Evolutionary conservation across 2,113 vertebrate genomes (phyloP).

Genomic region (Delphinus delphis): DNA sequence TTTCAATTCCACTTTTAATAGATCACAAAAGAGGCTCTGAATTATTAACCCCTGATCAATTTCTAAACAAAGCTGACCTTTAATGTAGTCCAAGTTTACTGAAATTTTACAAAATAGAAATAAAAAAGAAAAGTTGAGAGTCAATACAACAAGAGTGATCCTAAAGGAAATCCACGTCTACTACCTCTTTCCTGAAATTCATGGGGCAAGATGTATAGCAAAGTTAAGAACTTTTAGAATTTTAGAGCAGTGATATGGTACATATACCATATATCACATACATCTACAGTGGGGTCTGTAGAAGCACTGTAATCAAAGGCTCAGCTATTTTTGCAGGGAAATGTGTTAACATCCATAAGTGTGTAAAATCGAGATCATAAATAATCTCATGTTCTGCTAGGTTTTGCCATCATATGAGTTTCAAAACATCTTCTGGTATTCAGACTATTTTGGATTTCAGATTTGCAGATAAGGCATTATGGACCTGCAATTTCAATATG

Average conservation of each 20-base stretch:
- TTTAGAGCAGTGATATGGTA: not conserved
- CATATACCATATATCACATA: not conserved
- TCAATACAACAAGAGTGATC: not conserved
- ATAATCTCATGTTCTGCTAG: not conserved
- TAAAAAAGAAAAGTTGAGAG: not conserved
- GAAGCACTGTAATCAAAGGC: not conserved
- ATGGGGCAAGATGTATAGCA: not conserved
- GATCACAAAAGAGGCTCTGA: slow-evolving; percentile 50
- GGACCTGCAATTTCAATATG: not conserved
- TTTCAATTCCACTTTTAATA: slow-evolving; percentile 60
- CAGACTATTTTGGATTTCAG: not conserved
- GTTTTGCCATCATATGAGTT: not conserved
- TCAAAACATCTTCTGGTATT: slow-evolving; percentile 2
- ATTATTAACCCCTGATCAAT: slow-evolving; percentile 52
- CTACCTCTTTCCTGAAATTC: not conserved
- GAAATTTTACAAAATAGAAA: slow-evolving; percentile 31
- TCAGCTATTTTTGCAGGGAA: not conserved
- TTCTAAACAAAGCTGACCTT: slow-evolving; percentile 71
- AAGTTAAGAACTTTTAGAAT: not conserved
- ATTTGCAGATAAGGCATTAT: not conserved
- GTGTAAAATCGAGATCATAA: not conserved
- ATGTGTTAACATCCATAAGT: not conserved
- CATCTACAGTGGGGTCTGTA: not conserved
- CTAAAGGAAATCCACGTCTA: not conserved
- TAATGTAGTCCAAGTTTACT: slow-evolving; percentile 4